These are phyloP conservation scores for Eleutherodactylus coqui DNA, from an alignment of 2,797 vertebrate species.

Conservation along the genomic window DNA sequence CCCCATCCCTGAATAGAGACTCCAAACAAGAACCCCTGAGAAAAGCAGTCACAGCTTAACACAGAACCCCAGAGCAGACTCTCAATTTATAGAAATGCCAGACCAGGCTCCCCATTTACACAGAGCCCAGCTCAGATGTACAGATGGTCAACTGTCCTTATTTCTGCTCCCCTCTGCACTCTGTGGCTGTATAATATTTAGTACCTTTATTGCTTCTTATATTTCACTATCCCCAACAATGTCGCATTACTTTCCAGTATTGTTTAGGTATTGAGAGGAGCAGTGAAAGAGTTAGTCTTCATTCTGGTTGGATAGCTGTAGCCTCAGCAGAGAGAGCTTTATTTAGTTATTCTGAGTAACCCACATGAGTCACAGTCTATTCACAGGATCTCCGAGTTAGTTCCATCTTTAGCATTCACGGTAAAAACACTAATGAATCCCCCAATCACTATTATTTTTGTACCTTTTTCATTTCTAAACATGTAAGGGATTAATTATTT, in stretches of 20 bases:
- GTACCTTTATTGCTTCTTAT: too few relatives aligned
- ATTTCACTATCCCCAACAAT: neutral
- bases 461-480: neutral
- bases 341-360: slow-evolving; percentile 57
- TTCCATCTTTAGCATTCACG: slow-evolving; percentile 55
- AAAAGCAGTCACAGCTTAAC: too few relatives aligned
- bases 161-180: too few relatives aligned
- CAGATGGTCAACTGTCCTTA: too few relatives aligned
- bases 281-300: slow-evolving; percentile 39
- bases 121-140: too few relatives aligned
- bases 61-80: too few relatives aligned
- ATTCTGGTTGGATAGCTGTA: slow-evolving; percentile 24
- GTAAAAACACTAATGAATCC: slow-evolving; percentile 44
- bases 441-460: slow-evolving; percentile 36
- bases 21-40: too few relatives aligned
- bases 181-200: too few relatives aligned
- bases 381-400: slow-evolving; percentile 41
- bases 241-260: neutral
- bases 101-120: too few relatives aligned
- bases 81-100: too few relatives aligned
- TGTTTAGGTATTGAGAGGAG: neutral
- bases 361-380: slow-evolving; percentile 58
- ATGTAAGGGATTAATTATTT: slow-evolving; percentile 18
- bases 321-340: slow-evolving; percentile 49
- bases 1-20: too few relatives aligned